Base-by-base conservation (phyloP, 2,888 invertebrate species). In the Cataglyphis cursor region DNA sequence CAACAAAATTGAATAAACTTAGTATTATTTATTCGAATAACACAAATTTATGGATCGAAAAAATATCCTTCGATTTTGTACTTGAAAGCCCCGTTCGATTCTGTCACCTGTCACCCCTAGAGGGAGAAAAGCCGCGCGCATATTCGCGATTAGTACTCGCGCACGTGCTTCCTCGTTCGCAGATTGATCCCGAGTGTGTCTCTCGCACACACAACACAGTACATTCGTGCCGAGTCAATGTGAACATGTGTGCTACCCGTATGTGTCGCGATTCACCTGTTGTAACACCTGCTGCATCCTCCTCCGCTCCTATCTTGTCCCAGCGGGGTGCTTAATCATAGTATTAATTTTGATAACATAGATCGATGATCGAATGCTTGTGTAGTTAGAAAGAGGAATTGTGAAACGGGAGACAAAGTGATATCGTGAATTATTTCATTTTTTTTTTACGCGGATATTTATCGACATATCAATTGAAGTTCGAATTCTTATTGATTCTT, bases 71-170 rank as follows among this genome's bases (percentile, higher is more conserved):
- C 62, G 3, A 21, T 57, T 18, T 31, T 35, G n/a, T 31, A 62
- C 8, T 31, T 18, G 18, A 61, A 62, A 62, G 35, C 12, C 10
- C 12, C 54, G 35, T 48, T 72, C 72, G 57, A 59, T 81, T 72
- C n/a, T 18, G 61, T 31, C n/a, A n/a, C 0, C 48, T 51, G 4
- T 41, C 18, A 24, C 51, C 31, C 24, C 8, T 54, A 21, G n/a
- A 21, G 76, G 51, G 61, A 76, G 73, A 80, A 51, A 74, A 68
- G 62, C 70, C 81, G 70, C 62, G 84, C 81, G 87, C 88, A 88
- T 83, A 83, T 85, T 80, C 74, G 80, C 87, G 82, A 89, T 89
- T 88, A 87, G 84, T 90, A 90, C 87, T 88, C 84, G 90, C 91
- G 92, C 91, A 91, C 87, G 83, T 89, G 87, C 28, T 74, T 41